These are phyloP conservation scores for Probaryconus sp. DNA, from an alignment of 1,140 invertebrate species.

Conservation along the genomic window DNA sequence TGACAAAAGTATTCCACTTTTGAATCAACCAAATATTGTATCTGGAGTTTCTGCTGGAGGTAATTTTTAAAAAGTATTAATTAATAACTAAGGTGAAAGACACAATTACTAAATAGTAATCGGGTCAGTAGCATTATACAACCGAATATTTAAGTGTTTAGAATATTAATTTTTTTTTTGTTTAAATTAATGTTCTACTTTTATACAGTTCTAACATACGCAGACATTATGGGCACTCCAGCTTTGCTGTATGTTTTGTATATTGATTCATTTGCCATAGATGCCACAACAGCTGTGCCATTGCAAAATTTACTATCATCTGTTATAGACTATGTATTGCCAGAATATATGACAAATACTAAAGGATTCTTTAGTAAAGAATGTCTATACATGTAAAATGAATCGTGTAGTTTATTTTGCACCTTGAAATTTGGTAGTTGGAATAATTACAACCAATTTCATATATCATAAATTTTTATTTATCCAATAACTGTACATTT, in stretches of 20 bases:
- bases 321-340: slow-evolving; percentile 55
- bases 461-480: slow-evolving; percentile 43
- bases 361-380: slow-evolving; percentile 74
- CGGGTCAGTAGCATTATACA: too few species aligned
- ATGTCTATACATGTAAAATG: slow-evolving; percentile 74
- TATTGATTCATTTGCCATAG: slow-evolving; percentile 68
- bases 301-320: slow-evolving; percentile 67
- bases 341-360: slow-evolving; percentile 48
- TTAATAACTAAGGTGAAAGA: too few species aligned
- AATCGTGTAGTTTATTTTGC: slow-evolving; percentile 9
- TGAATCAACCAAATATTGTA: slow-evolving; percentile 74
- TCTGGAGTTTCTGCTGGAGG: slow-evolving; percentile 72
- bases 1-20: slow-evolving; percentile 39
- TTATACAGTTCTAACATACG: slow-evolving; percentile 70
- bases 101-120: too few species aligned
- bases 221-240: slow-evolving; percentile 66
- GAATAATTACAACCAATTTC: slow-evolving; percentile 26
- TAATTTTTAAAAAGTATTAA: slow-evolving; percentile 47
- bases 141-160: not conserved
- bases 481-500: slow-evolving; percentile 48
- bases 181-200: slow-evolving; percentile 4
- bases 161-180: not conserved
- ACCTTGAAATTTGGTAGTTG: not conserved
- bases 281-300: slow-evolving; percentile 67
- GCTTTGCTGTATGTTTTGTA: slow-evolving; percentile 71